Evolutionary conservation across 2,888 invertebrate genomes (phyloP).

Genomic region (Troides helena): DNA sequence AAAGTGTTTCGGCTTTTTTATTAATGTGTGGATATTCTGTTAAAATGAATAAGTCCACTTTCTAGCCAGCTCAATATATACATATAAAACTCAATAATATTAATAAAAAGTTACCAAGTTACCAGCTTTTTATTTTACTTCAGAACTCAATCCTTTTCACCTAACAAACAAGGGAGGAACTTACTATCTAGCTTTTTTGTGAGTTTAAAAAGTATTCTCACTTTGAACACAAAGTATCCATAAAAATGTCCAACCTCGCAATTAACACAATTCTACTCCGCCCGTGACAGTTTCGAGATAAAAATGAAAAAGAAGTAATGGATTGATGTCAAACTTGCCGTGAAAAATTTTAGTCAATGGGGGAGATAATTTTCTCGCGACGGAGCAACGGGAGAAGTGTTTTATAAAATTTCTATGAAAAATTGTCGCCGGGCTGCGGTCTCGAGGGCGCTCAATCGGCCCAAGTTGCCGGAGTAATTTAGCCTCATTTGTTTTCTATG

Average conservation of each 20-base stretch:
- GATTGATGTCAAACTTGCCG: constrained; percentile 77
- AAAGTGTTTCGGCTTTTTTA: too few relatives aligned
- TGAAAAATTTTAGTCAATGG: constrained; percentile 76
- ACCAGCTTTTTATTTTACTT: constrained; percentile 11
- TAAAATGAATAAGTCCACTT: too few relatives aligned
- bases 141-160: constrained; percentile 30
- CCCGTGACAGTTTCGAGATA: constrained; percentile 63
- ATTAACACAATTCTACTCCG: constrained; percentile 71
- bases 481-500: constrained; percentile 68
- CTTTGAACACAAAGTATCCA: constrained; percentile 50
- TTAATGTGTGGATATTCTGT: too few relatives aligned
- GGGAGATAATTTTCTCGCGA: constrained; percentile 68
- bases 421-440: constrained; percentile 52
- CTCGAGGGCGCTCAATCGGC: constrained; percentile 48
- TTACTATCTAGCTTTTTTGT: constrained; percentile 45
- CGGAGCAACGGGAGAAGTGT: constrained; percentile 59
- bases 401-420: constrained; percentile 70
- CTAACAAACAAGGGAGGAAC: constrained; percentile 32
- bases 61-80: too few relatives aligned
- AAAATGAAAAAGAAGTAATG: constrained; percentile 70
- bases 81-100: too few relatives aligned
- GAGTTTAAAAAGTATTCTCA: constrained; percentile 44
- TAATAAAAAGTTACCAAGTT: too few relatives aligned
- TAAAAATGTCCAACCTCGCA: constrained; percentile 61
- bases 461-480: constrained; percentile 58